Evolutionary conservation across 2,797 vertebrate genomes (phyloP), one percentile per base, ranked within the genome.

Genomic region (Melanotaenia trifasciata): DNA sequence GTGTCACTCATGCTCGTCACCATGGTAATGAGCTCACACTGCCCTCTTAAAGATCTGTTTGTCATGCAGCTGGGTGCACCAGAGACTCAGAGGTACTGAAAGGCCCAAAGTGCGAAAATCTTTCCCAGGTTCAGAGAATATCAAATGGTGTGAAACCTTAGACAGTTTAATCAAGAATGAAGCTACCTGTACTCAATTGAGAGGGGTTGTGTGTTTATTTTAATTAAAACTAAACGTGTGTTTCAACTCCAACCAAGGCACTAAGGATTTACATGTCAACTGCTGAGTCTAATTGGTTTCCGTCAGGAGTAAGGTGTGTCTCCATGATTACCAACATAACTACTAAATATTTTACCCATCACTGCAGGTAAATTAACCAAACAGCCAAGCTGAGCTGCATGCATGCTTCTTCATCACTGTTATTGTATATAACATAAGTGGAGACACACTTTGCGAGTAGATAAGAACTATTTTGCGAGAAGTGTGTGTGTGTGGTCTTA

Each of bases 1-100:
- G 58, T 90, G 93, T 90, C 90, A 90, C 80, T 93, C 87, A 81
- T 4, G 60, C 72, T 85, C 79, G 76, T 90, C 91, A 83, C 70
- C 33, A 7, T 61, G 0, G 40, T 90, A 89, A 92, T 83, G 83
- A 91, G 89, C 84, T 56, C 80, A 67, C 84, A 51, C 82, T 64
- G 78, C 76, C 73, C 72, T 78, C 83, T 84, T 88, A 86, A 85
- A 87, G 64, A 80, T 72, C 82, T 85, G 79, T 86, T 93, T 90
- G 84, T 90, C 78, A 93, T 92, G 84, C 92, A 76, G 66, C 62
- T 24, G 24, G 74, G 78, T 57, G 54, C 79, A 70, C 69, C 63
- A 14, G 40, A 83, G 79, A 76, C 84, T 86, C 73, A 76, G 71
- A 83, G 79, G 79, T 43, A 75, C 76, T 68, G 70, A 83, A 74